These are phyloP conservation scores for Coenonympha arcania DNA, from an alignment of 2,888 invertebrate species.

Conservation along the genomic window DNA sequence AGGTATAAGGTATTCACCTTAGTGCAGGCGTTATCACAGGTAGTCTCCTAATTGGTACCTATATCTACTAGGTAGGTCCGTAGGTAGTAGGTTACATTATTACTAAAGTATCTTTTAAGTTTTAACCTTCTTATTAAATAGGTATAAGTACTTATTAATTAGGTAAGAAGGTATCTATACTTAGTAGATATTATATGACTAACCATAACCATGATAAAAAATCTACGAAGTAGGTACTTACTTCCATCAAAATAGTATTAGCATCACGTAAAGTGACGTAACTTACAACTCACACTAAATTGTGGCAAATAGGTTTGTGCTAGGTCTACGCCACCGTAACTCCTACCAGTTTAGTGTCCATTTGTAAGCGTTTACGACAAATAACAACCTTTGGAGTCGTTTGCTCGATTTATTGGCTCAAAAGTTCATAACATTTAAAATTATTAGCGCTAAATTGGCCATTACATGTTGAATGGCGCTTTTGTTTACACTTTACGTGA, in stretches of 20 bases:
- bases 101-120: too few species aligned
- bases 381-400: constrained; percentile 42
- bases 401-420: constrained; percentile 48
- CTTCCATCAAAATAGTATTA: neutral
- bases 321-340: constrained; percentile 25
- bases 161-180: too few species aligned
- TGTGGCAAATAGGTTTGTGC: constrained; percentile 26
- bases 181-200: too few species aligned
- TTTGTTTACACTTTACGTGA: constrained; percentile 8
- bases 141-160: too few species aligned
- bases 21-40: too few species aligned
- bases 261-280: constrained; percentile 8
- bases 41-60: too few species aligned
- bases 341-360: constrained; percentile 44
- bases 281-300: constrained; percentile 18
- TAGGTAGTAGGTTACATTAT: too few species aligned
- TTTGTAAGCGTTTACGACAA: constrained; percentile 54
- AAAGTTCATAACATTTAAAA: constrained; percentile 46
- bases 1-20: too few species aligned
- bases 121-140: too few species aligned
- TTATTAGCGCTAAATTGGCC: constrained; percentile 31
- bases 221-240: too few species aligned
- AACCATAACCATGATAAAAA: too few species aligned
- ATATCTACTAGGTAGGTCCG: too few species aligned
- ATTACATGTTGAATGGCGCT: constrained; percentile 19